phyloP scores from a whole-genome alignment of 1,140 invertebrate genomes.

The Sminthurinus signatus region DNA sequence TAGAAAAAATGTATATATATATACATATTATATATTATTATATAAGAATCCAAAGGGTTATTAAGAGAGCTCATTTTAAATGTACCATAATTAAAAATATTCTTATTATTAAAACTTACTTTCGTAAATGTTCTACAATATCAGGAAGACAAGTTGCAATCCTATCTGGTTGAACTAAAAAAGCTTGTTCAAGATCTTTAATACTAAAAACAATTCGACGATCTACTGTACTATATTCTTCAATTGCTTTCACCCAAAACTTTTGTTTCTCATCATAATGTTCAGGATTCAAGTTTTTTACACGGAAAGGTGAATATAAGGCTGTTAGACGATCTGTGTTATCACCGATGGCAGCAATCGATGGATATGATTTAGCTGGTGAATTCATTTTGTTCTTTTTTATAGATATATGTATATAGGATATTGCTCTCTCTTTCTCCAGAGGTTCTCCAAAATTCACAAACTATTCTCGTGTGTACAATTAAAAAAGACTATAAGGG shows the following conservation, averaged over 20 bases:
- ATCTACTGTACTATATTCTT: slow-evolving; percentile 15
- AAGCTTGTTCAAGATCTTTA: slow-evolving; percentile 15
- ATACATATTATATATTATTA: too few species aligned
- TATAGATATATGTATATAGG: too few species aligned
- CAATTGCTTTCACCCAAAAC: slow-evolving; percentile 27
- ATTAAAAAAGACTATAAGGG: too few species aligned
- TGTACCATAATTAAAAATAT: too few species aligned
- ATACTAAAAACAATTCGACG: slow-evolving; percentile 17
- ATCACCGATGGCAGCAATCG: slow-evolving; percentile 9
- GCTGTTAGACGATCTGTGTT: slow-evolving; percentile 18
- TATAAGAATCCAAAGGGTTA: too few species aligned
- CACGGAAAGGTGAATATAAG: slow-evolving; percentile 27
- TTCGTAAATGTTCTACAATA: slow-evolving; percentile 13
- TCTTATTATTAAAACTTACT: neutral
- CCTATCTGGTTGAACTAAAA: slow-evolving; percentile 1
- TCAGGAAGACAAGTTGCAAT: slow-evolving; percentile 12
- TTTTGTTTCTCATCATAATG: slow-evolving; percentile 30
- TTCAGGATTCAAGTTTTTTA: slow-evolving; percentile 22
- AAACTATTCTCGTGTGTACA: too few species aligned
- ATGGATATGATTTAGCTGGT: slow-evolving; percentile 3
- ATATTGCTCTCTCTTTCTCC: too few species aligned
- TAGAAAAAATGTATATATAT: too few species aligned
- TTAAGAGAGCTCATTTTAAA: too few species aligned
- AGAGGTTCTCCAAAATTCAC: too few species aligned
- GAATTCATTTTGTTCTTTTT: too few species aligned